Evolutionary conservation across 2,888 invertebrate species (phyloP).

Genomic region (Eilema sororculum): DNA sequence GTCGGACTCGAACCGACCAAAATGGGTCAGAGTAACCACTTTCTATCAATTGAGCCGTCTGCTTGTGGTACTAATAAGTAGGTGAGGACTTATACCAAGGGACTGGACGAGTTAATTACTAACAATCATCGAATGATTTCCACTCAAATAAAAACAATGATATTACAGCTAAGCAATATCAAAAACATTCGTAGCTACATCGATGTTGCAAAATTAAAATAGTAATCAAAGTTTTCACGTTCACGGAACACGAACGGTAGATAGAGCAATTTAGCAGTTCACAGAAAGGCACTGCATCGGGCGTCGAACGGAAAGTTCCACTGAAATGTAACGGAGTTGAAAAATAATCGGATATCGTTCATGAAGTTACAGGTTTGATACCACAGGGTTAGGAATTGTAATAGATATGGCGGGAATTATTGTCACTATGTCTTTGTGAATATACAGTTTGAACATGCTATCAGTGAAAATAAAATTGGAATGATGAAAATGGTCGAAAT

Average conservation of each 20-base stretch:
- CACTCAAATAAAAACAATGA: constrained; percentile 19
- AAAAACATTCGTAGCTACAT: constrained; percentile 41
- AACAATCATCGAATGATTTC: neutral
- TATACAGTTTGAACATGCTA: neutral
- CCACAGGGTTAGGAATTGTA: constrained; percentile 36
- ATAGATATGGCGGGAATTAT: constrained; percentile 31
- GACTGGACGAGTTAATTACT: no score
- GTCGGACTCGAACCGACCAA: no score
- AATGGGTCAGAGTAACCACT: no score
- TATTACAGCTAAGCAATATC: constrained; percentile 39
- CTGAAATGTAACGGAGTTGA: constrained; percentile 51
- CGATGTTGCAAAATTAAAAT: constrained; percentile 50
- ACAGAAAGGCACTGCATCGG: constrained; percentile 50
- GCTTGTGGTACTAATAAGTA: no score
- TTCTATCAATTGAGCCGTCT: no score
- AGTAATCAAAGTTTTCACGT: constrained; percentile 54
- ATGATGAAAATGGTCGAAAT: neutral
- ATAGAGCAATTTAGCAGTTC: constrained; percentile 57
- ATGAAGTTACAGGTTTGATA: constrained; percentile 43
- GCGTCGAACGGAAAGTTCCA: constrained; percentile 45
- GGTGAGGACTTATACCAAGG: no score
- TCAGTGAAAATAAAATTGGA: neutral
- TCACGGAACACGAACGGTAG: constrained; percentile 47
- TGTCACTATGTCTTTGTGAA: neutral
- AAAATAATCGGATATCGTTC: constrained; percentile 59